Percentiles rank a stretch among this genome's conserved stretches.
phyloP scores from a whole-genome alignment of 2,797 vertebrate genomes.

The Sebastolobus alascanus region DNA sequence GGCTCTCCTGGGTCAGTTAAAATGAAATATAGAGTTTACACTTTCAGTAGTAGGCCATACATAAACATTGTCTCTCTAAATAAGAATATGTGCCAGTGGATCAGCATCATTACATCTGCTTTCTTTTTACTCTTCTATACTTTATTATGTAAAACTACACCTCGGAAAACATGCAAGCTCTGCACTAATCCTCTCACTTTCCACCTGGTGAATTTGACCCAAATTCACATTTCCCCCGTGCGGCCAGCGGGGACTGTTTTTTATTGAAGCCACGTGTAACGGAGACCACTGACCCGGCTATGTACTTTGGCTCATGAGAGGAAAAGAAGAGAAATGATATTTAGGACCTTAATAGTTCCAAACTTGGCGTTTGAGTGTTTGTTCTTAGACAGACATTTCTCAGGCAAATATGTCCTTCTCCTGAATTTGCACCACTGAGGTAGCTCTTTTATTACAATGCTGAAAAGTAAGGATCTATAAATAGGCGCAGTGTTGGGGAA shows the following conservation, averaged over 20 bases:
- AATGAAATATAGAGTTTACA: constrained; percentile 77
- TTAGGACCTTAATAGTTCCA: constrained; percentile 70
- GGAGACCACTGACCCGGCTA: constrained; percentile 78
- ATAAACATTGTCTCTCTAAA: constrained; percentile 84
- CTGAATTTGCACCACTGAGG: constrained; percentile 60
- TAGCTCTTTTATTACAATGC: constrained; percentile 66
- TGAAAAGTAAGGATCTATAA: constrained; percentile 72
- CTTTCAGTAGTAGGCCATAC: constrained; percentile 69
- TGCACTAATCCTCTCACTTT: constrained; percentile 82
- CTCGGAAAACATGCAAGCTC: constrained; percentile 77
- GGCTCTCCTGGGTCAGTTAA: constrained; percentile 75
- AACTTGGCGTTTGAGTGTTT: constrained; percentile 69
- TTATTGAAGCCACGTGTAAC: constrained; percentile 84
- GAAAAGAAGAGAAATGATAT: constrained; percentile 67
- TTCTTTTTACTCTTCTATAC: constrained; percentile 75
- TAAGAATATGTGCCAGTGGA: constrained; percentile 77
- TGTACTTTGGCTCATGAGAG: constrained; percentile 72
- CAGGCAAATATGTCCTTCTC: constrained; percentile 54
- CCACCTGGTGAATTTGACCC: constrained; percentile 86
- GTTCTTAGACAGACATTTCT: constrained; percentile 57
- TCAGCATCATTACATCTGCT: constrained; percentile 82
- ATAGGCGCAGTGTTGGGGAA: constrained; percentile 66
- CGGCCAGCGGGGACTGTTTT: constrained; percentile 61
- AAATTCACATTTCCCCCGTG: constrained; percentile 82
- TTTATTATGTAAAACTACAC: constrained; percentile 85